A percentile compares a stretch with the other conserved stretches of the same genome.
Evolutionary conservation across 1,140 invertebrate genomes (phyloP).

Genomic region (Linepithema humile): DNA sequence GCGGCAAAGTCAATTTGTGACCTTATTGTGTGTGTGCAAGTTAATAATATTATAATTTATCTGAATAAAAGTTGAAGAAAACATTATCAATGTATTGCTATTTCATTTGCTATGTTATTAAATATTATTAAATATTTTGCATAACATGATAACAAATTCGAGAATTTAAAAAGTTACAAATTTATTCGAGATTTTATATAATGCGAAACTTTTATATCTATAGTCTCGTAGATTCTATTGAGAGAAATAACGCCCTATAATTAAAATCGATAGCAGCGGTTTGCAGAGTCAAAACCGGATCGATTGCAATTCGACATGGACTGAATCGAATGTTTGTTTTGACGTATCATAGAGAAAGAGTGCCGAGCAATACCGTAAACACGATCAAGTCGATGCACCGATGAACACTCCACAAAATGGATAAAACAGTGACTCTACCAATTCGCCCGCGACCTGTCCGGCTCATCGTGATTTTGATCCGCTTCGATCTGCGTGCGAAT

Average conservation of each 20-base stretch:
- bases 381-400: neutral
- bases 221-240: neutral
- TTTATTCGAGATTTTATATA: neutral
- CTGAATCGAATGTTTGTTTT: neutral
- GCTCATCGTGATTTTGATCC: slow-evolving; percentile 27
- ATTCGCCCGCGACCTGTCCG: slow-evolving; percentile 2
- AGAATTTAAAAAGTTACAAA: neutral
- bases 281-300: neutral
- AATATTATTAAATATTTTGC: neutral
- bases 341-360: neutral
- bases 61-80: neutral
- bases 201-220: neutral
- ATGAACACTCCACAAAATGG: slow-evolving; percentile 15
- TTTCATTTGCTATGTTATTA: neutral
- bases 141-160: neutral
- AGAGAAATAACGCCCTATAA: neutral
- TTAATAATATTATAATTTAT: slow-evolving; percentile 4
- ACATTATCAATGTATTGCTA: neutral
- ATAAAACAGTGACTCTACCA: slow-evolving; percentile 22
- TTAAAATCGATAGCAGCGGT: neutral
- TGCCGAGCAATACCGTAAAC: slow-evolving; percentile 18
- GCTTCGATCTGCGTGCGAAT: neutral
- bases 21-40: neutral
- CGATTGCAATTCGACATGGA: neutral
- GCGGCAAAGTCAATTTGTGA: neutral